Conservation (phyloP, 1,140 invertebrate species). For the Callitettix versicolor region DNA sequence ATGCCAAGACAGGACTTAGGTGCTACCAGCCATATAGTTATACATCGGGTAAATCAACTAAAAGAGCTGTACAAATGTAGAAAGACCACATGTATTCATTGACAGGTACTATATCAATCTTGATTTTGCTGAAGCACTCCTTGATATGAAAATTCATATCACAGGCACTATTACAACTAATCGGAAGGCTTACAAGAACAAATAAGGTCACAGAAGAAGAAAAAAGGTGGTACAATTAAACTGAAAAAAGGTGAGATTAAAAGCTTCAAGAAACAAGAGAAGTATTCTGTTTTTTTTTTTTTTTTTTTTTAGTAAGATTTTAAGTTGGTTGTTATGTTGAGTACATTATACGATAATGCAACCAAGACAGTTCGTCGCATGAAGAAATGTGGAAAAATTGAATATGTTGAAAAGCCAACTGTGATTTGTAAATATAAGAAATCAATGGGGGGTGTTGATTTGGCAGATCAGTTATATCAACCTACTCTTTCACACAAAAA, state of each 20-base stretch:
- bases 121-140: not conserved
- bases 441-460: conserved; percentile 5
- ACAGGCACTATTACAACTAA: not conserved
- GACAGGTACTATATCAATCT: conserved; percentile 4
- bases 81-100: conserved; percentile 1
- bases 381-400: not conserved
- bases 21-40: not conserved
- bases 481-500: conserved; percentile 2
- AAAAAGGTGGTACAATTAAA: not conserved
- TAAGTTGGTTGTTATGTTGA: not conserved
- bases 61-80: not conserved
- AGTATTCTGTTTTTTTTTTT: too few relatives aligned
- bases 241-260: conserved; percentile 8
- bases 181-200: not conserved
- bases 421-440: conserved; percentile 12
- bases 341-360: not conserved
- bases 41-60: not conserved
- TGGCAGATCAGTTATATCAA: conserved; percentile 2
- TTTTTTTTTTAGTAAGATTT: not conserved
- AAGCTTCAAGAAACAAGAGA: not conserved
- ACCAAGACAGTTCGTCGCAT: not conserved
- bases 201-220: conserved; percentile 1
- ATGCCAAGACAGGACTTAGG: not conserved
- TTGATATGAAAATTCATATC: not conserved
- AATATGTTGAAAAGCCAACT: conserved; percentile 2